Conservation (phyloP, 2,888 invertebrate species). For the Emesis furor region DNA sequence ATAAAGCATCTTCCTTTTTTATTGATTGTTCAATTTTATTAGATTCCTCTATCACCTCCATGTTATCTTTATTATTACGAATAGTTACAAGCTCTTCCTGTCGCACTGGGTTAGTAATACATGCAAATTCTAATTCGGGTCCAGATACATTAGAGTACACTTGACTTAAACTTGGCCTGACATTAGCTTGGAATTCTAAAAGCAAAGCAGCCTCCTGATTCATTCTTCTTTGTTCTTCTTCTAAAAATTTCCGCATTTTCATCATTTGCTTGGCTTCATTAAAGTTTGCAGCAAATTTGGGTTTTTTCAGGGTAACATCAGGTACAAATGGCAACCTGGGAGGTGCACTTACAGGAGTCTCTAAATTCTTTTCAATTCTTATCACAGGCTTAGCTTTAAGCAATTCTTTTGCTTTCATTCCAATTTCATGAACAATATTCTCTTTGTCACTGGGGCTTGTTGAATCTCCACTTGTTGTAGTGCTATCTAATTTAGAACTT, state of each 20-base stretch:
- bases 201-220: slow-evolving; percentile 89
- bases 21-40: background rate
- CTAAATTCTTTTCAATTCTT: slow-evolving; percentile 86
- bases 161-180: slow-evolving; percentile 88
- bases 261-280: slow-evolving; percentile 93
- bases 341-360: slow-evolving; percentile 83
- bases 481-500: slow-evolving; percentile 87
- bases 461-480: slow-evolving; percentile 89
- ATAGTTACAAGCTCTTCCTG: slow-evolving; percentile 9
- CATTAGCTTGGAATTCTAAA: slow-evolving; percentile 89
- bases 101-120: slow-evolving; percentile 75
- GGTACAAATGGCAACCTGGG: slow-evolving; percentile 87
- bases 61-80: slow-evolving; percentile 59
- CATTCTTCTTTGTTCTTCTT: slow-evolving; percentile 92
- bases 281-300: slow-evolving; percentile 94
- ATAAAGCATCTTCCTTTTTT: slow-evolving; percentile 2
- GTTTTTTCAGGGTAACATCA: slow-evolving; percentile 92
- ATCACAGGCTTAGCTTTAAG: slow-evolving; percentile 82
- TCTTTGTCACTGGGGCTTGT: slow-evolving; percentile 91
- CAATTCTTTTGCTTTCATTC: slow-evolving; percentile 76
- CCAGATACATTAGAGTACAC: slow-evolving; percentile 89
- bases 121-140: slow-evolving; percentile 89
- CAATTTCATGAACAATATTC: slow-evolving; percentile 76
- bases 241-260: slow-evolving; percentile 93
- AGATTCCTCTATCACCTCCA: slow-evolving; percentile 28